Conservation (phyloP, 2,888 invertebrate genomes). For the Caenorhabditis sp. region DNA sequence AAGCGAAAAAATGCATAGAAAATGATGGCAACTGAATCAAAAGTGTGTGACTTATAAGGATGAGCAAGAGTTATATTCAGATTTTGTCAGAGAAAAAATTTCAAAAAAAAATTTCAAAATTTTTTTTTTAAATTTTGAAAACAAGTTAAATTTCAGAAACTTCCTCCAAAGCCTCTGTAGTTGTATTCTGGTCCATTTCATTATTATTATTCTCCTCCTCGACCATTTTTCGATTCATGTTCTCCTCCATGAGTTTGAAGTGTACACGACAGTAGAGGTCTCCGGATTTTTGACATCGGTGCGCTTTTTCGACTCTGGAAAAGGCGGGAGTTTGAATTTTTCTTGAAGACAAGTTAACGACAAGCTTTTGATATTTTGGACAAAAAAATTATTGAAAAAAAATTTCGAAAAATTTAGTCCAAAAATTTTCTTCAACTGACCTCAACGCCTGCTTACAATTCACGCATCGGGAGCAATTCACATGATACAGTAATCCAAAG, state of each 20-base stretch:
- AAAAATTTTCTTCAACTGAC: no score
- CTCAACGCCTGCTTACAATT: conserved; percentile 75
- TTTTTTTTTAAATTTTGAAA: no score
- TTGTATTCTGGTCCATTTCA: conserved; percentile 20
- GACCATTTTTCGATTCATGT: conserved; percentile 37
- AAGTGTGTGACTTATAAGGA: conserved; percentile 15
- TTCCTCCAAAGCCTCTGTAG: conserved; percentile 7
- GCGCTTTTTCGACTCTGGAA: conserved; percentile 73
- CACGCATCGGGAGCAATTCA: conserved; percentile 75
- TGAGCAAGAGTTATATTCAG: conserved; percentile 30
- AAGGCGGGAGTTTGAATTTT: neutral
- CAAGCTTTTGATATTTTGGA: no score
- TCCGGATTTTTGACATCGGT: conserved; percentile 63
- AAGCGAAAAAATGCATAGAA: conserved; percentile 1
- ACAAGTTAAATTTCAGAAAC: conserved; percentile 37
- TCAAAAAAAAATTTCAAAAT: neutral
- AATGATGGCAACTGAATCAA: conserved; percentile 36
- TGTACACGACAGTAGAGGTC: conserved; percentile 71
- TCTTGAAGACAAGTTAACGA: no score
- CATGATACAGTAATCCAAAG: conserved; percentile 73
- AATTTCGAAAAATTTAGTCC: no score
- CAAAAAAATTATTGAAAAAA: no score
- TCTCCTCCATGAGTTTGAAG: conserved; percentile 69
- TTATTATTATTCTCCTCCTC: conserved; percentile 65
- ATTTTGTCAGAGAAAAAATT: neutral